phyloP scores from a whole-genome alignment of 2,113 vertebrate species.

The Eulemur rufifrons region DNA sequence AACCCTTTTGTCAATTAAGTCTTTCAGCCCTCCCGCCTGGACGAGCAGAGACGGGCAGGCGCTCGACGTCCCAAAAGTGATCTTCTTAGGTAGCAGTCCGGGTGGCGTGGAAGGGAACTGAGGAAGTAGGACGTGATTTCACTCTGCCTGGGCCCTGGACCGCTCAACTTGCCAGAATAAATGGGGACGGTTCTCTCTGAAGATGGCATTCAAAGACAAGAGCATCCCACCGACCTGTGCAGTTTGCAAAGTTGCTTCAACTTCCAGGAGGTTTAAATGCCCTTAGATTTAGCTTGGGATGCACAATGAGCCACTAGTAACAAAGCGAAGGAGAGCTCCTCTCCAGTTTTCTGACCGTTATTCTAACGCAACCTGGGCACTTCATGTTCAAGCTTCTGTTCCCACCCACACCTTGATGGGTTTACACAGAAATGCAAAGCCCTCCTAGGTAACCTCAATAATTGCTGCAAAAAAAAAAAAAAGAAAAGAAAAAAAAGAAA shows the following conservation, averaged over 20 bases:
- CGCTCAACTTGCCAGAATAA: not conserved
- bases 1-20: not conserved
- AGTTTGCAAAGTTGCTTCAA: not conserved
- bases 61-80: fast-evolving
- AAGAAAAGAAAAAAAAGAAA: constrained; percentile 63
- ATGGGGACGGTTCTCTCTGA: not conserved
- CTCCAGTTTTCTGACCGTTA: constrained; percentile 28
- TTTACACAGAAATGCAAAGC: constrained; percentile 66
- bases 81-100: too few relatives aligned
- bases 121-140: fast-evolving
- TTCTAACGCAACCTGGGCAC: constrained; percentile 55
- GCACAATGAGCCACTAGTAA: not conserved
- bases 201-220: not conserved
- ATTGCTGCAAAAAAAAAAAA: constrained; percentile 71
- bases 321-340: constrained; percentile 24
- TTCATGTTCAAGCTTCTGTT: constrained; percentile 47
- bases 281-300: constrained; percentile 11
- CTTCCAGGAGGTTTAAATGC: constrained; percentile 54
- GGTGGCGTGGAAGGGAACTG: fast-evolving
- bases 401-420: constrained; percentile 48
- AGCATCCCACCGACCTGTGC: fast-evolving
- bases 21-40: not conserved
- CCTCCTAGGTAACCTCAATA: constrained; percentile 60
- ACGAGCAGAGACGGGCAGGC: not conserved
- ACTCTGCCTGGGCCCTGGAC: fast-evolving